These are phyloP conservation scores for Drosophila pruinosa DNA, from an alignment of 1,140 invertebrate species.

Conservation along the genomic window DNA sequence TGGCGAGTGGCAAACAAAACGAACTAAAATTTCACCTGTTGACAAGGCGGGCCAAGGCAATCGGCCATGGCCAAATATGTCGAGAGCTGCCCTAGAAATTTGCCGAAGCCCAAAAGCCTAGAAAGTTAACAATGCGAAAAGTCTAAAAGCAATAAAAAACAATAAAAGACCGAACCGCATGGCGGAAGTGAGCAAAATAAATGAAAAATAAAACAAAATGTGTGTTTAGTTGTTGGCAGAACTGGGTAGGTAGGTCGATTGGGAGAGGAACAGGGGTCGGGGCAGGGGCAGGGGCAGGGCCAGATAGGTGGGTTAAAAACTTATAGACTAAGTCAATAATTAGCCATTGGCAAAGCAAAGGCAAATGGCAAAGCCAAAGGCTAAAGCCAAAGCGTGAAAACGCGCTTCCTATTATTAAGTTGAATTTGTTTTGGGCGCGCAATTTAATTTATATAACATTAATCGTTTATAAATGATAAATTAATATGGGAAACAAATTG, in stretches of 20 bases:
- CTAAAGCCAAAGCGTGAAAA: conserved; percentile 70
- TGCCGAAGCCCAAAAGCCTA: conserved; percentile 38
- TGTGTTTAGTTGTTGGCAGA: conserved; percentile 6
- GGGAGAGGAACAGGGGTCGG: neutral
- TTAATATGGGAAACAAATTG: conserved; percentile 79
- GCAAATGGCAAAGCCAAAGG: conserved; percentile 22
- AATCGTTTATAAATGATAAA: conserved; percentile 81
- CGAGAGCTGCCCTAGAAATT: conserved; percentile 62
- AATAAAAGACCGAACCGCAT: conserved; percentile 44
- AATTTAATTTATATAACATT: conserved; percentile 81
- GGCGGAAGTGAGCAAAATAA: conserved; percentile 53
- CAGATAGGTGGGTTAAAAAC: conserved; percentile 12
- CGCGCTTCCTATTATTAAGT: conserved; percentile 77
- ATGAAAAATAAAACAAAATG: conserved; percentile 3
- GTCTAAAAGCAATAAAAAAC: conserved; percentile 12
- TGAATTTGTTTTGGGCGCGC: conserved; percentile 79
- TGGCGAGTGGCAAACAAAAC: conserved; percentile 39
- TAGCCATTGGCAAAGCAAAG: conserved; percentile 32
- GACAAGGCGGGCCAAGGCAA: conserved; percentile 64
- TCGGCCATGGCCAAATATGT: conserved; percentile 53
- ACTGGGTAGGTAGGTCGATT: neutral
- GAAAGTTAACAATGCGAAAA: conserved; percentile 48
- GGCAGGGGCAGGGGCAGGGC: neutral
- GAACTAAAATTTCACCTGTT: conserved; percentile 63
- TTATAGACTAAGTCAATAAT: conserved; percentile 64